Conservation (phyloP, 2,113 vertebrate genomes). For the Hyperopisus bebe region DNA sequence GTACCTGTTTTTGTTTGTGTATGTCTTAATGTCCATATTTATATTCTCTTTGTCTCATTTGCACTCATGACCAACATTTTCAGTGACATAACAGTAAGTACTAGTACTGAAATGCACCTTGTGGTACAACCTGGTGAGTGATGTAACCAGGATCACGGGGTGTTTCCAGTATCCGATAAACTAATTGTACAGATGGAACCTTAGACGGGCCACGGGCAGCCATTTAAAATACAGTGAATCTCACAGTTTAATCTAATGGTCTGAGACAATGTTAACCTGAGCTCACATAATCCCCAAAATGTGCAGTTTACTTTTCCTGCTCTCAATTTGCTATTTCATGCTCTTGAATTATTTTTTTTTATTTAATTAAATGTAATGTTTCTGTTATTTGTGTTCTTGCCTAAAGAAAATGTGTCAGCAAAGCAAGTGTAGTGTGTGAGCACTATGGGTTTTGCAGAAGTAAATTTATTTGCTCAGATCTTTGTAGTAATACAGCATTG, state of each 20-base stretch:
- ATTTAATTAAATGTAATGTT: not conserved
- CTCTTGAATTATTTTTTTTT: not conserved
- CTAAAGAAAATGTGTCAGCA: not conserved
- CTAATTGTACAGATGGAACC: not conserved
- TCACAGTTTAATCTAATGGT: not conserved
- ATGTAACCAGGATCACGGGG: too few species aligned
- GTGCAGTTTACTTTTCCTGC: not conserved
- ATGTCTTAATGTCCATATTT: not conserved
- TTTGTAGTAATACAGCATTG: not conserved
- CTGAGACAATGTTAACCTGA: not conserved
- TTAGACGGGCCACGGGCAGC: too few species aligned
- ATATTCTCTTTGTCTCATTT: not conserved
- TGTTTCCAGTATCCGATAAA: not conserved
- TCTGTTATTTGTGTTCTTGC: not conserved
- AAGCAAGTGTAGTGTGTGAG: not conserved
- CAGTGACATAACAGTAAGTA: not conserved
- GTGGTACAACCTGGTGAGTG: too few species aligned
- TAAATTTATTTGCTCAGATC: not conserved
- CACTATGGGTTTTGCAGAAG: not conserved
- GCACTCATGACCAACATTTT: not conserved
- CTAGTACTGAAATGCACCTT: not conserved
- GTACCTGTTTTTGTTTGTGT: not conserved
- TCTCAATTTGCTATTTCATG: not conserved
- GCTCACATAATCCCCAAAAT: not conserved
- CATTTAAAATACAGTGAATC: not conserved